Evolutionary conservation across 2,113 vertebrate genomes (phyloP), one percentile per base, ranked within the genome.

Genomic region (Albula glossodonta): DNA sequence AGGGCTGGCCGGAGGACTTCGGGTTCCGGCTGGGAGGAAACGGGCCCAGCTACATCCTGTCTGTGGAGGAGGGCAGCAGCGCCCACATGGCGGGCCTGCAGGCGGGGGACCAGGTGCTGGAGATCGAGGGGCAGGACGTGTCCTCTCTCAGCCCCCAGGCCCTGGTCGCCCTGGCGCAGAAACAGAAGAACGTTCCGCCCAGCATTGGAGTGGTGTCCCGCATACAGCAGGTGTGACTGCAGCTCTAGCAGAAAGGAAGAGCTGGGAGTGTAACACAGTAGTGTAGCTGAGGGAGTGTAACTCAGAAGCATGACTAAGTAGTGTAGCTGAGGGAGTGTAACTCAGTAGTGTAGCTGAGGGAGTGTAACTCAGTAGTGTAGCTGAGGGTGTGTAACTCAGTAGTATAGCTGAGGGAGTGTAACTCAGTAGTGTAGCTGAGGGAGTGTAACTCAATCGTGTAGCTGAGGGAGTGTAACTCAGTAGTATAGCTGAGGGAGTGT

Each of bases 1-100:
- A 98, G 91, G 97, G 96, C 88, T 99, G 98, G 98, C 98, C 98
- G 0, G 98, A 99, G 84, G 96, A 97, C 10, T 99, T 99, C 52
- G 98, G 98, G 80, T 99, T 99, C 93, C 92, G 94, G 51, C 94
- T 99, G 78, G 94, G 96, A 0, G 98, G 98, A 85, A 94, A 91
- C 0, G 97, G 98, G 3, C 98, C 98, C 0, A 99, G 98, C 94
- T 99, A 98, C 92, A 96, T 99, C 92, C 88, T 99, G 4, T 96
- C 96, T 2, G 98, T 99, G 91, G 96, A 95, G 86, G 96, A 98
- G 87, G 97, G 97, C 83, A 99, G 98, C 92, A 97, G 97, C 0
- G 98, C 98, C 0, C 96, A 95, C 48, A 92, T 93, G 10, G 98
- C 97, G 0, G 98, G 98, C 5, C 93, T 99, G 87, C 96, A 95